A percentile compares a stretch with the other conserved stretches of the same genome.
phyloP scores from a whole-genome alignment of 2,888 invertebrate genomes.

The Drosophila rellima region DNA sequence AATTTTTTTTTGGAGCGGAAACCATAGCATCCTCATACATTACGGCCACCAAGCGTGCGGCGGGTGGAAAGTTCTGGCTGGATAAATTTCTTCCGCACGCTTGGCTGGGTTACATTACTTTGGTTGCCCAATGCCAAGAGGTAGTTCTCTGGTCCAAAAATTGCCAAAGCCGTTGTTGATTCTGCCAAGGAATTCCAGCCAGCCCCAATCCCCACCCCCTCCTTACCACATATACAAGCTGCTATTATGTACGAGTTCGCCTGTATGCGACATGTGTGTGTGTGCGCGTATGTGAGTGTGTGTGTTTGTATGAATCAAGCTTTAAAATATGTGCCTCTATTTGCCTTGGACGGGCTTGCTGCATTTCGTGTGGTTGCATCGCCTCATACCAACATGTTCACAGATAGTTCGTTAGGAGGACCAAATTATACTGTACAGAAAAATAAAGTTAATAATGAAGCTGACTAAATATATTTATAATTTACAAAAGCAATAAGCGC shows the following conservation, averaged over 20 bases:
- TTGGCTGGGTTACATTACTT: conserved; percentile 29
- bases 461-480: not conserved
- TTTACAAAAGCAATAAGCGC: not conserved
- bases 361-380: conserved; percentile 27
- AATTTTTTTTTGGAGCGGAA: conserved; percentile 44
- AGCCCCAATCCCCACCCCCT: not conserved
- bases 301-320: conserved; percentile 10
- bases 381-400: not conserved
- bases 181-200: conserved; percentile 14
- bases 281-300: not conserved
- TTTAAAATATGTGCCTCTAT: conserved; percentile 45
- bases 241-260: conserved; percentile 14
- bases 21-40: conserved; percentile 44
- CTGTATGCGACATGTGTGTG: not conserved
- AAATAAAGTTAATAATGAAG: not conserved
- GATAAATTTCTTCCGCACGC: conserved; percentile 18
- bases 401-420: not conserved
- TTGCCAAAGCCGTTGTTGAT: conserved; percentile 26
- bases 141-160: conserved; percentile 21
- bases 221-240: conserved; percentile 4
- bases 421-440: not conserved
- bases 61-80: conserved; percentile 3
- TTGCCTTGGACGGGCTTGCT: conserved; percentile 42
- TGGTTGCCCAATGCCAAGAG: conserved; percentile 19
- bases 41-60: conserved; percentile 16